A percentile compares a stretch with the other conserved stretches of the same genome.
Evolutionary conservation across 2,113 vertebrate species (phyloP).

Genomic region (Forbesichthys papilliferus): DNA sequence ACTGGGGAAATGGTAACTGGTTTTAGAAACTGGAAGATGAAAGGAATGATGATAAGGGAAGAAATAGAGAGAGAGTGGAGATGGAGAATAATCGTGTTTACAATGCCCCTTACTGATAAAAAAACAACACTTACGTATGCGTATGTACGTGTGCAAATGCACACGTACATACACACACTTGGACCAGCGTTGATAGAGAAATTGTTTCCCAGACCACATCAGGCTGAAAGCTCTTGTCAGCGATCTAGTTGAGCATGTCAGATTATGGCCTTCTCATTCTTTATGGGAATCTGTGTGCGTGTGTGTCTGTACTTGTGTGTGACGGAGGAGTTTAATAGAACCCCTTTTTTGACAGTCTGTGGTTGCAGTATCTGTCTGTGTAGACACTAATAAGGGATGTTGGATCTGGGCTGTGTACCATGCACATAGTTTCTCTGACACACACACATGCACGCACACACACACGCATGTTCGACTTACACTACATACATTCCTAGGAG

Average conservation of each 20-base stretch:
- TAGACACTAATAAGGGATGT: conserved; percentile 9
- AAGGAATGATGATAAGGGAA: not conserved
- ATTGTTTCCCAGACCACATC: not conserved
- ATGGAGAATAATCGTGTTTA: not conserved
- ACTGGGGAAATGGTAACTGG: not conserved
- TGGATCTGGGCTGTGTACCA: conserved; percentile 13
- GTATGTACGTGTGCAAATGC: not conserved
- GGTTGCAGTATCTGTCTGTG: not conserved
- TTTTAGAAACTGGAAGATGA: not conserved
- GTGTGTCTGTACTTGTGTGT: not conserved
- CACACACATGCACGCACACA: not conserved
- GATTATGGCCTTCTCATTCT: not conserved
- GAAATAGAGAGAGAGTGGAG: not conserved
- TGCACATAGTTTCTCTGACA: not conserved
- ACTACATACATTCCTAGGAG: not conserved
- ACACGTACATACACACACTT: not conserved
- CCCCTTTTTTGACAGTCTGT: conserved; percentile 4
- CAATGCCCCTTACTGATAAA: not conserved
- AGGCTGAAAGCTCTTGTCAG: not conserved
- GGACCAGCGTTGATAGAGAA: conserved; percentile 19
- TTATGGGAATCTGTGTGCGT: not conserved
- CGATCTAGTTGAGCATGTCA: not conserved
- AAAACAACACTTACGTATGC: not conserved
- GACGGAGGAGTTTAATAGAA: conserved; percentile 2
- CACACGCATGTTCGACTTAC: conserved; percentile 21